Evolutionary conservation across 2,797 vertebrate genomes (phyloP).

Genomic region (Trematomus bernacchii): DNA sequence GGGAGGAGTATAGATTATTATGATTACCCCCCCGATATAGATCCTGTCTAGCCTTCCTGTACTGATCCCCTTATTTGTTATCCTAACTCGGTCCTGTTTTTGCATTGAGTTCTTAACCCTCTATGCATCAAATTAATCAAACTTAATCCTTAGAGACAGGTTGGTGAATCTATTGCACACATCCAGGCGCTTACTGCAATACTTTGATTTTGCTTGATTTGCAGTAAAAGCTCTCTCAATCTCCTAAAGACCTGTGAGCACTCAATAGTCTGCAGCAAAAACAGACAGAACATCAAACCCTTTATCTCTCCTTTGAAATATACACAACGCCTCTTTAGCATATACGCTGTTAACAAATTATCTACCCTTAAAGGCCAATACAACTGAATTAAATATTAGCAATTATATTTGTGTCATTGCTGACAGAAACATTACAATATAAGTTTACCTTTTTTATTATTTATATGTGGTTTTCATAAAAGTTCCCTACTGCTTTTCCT

Average conservation of each 20-base stretch:
- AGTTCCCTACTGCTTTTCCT: not conserved
- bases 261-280: not conserved
- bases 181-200: conserved; percentile 1
- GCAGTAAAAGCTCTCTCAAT: not conserved
- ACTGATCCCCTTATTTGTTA: conserved; percentile 11
- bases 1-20: too few species aligned
- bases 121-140: conserved; percentile 14
- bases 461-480: not conserved
- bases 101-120: conserved; percentile 12
- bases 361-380: not conserved
- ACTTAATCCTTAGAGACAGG: conserved; percentile 14
- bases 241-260: not conserved
- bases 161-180: conserved; percentile 14
- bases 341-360: not conserved
- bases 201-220: conserved; percentile 19
- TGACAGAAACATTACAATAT: not conserved
- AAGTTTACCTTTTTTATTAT: not conserved
- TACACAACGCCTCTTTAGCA: not conserved
- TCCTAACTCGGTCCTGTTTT: not conserved
- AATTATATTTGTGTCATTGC: not conserved
- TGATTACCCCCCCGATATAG: not conserved
- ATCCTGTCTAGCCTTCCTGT: conserved; percentile 14
- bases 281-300: not conserved
- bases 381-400: not conserved
- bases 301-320: not conserved